Evolutionary conservation across 35 echinoderm and acorn worm species (phyloP).

Genomic region (Stichopus chloronotus): DNA sequence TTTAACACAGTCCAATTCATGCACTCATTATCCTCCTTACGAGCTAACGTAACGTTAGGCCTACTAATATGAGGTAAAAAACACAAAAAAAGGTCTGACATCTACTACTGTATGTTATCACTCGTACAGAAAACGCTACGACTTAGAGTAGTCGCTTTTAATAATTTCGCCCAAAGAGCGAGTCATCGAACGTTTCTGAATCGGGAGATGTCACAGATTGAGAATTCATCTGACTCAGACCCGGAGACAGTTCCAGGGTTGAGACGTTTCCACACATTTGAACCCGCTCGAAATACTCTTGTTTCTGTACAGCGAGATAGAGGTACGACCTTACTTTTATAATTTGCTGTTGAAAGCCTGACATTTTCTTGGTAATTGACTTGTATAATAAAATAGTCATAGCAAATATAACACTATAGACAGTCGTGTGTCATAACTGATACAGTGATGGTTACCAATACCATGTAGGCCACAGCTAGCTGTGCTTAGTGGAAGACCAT

Average conservation of each 20-base stretch:
- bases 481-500: no score
- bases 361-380: no score
- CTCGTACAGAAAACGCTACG: not conserved
- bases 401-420: no score
- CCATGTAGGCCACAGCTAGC: no score
- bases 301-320: not conserved
- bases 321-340: not conserved
- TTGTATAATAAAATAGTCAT: no score
- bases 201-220: constrained; percentile 28
- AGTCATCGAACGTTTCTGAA: not conserved
- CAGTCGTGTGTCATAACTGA: not conserved
- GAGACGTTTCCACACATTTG: constrained; percentile 8
- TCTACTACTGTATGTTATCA: not conserved
- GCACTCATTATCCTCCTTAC: no score
- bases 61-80: no score
- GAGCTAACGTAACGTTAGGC: no score
- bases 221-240: not conserved
- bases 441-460: not conserved
- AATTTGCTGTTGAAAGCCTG: no score
- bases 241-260: not conserved
- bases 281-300: not conserved
- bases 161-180: not conserved
- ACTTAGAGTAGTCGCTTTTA: not conserved
- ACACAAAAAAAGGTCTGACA: no score
- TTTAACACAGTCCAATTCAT: no score